phyloP scores from a whole-genome alignment of 1,140 invertebrate genomes.

The Penaeus vannamei region DNA sequence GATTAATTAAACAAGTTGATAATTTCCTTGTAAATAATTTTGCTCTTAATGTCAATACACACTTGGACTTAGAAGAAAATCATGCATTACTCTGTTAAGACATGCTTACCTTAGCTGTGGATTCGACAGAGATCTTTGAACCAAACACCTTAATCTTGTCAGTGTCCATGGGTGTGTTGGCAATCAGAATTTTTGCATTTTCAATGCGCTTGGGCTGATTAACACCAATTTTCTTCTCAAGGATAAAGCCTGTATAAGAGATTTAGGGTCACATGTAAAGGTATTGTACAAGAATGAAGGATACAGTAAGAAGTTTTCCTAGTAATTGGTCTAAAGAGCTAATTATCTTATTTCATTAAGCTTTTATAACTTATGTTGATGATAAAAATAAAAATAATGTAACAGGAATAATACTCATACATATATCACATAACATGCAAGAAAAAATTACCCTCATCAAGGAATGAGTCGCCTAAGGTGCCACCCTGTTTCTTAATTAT shows the following conservation, averaged over 20 bases:
- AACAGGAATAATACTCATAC: too few relatives aligned
- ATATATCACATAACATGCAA: not conserved
- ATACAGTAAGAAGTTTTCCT: too few relatives aligned
- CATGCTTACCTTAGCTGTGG: slow-evolving; percentile 84
- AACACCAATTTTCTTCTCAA: slow-evolving; percentile 96
- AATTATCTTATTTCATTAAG: too few relatives aligned
- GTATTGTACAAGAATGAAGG: too few relatives aligned
- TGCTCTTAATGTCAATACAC: too few relatives aligned
- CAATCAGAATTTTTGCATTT: slow-evolving; percentile 96
- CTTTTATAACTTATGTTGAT: too few relatives aligned
- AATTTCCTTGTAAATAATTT: too few relatives aligned
- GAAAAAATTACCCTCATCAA: slow-evolving; percentile 86
- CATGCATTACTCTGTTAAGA: not conserved
- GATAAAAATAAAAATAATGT: too few relatives aligned
- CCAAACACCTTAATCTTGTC: slow-evolving; percentile 99
- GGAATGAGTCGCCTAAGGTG: slow-evolving; percentile 92
- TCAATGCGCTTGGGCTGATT: slow-evolving; percentile 92
- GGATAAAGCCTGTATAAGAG: slow-evolving; percentile 82
- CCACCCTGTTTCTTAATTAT: slow-evolving; percentile 94
- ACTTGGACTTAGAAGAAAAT: too few relatives aligned
- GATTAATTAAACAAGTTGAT: not conserved
- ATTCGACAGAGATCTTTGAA: slow-evolving; percentile 96
- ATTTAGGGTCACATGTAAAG: not conserved
- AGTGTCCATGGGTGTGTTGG: slow-evolving; percentile 99
- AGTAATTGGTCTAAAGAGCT: too few relatives aligned